phyloP scores from a whole-genome alignment of 2,888 invertebrate species.

The Cecidostiba fungosa region DNA sequence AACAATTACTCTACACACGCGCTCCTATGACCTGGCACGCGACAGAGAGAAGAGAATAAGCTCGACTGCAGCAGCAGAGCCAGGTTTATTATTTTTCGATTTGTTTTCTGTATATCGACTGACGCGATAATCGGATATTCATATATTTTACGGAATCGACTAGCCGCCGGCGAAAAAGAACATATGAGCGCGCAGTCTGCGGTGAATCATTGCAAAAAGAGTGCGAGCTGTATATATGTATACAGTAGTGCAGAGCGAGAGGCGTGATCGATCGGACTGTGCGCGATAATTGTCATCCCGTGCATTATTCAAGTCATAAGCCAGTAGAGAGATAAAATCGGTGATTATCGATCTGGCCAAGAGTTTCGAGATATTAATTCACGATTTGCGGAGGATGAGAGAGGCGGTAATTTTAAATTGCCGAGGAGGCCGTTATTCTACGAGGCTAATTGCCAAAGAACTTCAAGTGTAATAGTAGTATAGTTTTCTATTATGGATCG shows the following conservation, averaged over 20 bases:
- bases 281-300: conserved; percentile 9
- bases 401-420: background rate
- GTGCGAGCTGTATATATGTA: background rate
- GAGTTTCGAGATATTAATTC: background rate
- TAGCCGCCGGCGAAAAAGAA: background rate
- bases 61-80: background rate
- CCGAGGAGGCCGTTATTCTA: background rate
- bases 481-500: conserved; percentile 4
- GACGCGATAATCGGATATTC: background rate
- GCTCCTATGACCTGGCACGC: background rate
- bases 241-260: background rate
- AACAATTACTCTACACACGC: background rate
- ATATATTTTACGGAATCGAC: conserved; percentile 3
- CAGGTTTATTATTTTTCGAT: conserved; percentile 1
- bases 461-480: conserved; percentile 21
- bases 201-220: background rate
- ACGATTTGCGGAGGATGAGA: background rate
- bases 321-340: background rate
- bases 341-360: background rate
- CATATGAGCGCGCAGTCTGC: background rate
- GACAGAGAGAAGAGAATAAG: background rate
- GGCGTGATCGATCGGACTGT: conserved; percentile 5
- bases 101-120: background rate
- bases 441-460: conserved; percentile 37
- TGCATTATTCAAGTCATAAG: conserved; percentile 6